Evolutionary conservation across 2,113 vertebrate species (phyloP).

Genomic region (Crocuta crocuta): DNA sequence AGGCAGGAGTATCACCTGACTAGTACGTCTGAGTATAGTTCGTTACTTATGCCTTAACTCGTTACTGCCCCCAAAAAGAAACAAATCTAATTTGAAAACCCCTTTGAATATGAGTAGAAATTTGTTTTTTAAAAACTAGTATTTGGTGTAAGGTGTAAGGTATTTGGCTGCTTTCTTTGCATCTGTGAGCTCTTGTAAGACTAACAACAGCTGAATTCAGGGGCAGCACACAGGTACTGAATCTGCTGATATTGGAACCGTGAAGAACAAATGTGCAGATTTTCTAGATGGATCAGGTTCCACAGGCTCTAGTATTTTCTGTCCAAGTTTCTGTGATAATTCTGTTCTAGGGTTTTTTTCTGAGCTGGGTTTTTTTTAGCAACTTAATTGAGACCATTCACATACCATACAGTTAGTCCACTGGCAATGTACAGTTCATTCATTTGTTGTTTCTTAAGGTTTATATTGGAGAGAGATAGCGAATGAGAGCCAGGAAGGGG

Average conservation of each 20-base stretch:
- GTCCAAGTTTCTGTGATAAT: constrained; percentile 10
- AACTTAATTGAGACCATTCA: neutral
- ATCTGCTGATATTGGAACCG: neutral
- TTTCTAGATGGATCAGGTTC: neutral
- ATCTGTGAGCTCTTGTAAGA: neutral
- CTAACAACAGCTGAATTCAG: neutral
- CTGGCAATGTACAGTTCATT: neutral
- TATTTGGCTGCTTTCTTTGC: neutral
- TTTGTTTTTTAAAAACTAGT: neutral
- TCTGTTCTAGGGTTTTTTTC: neutral
- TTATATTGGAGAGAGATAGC: too few species aligned
- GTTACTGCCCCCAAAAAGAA: neutral
- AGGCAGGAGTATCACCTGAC: neutral
- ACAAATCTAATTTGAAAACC: constrained; percentile 4
- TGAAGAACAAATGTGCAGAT: neutral
- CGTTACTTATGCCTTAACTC: neutral
- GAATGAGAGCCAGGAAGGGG: too few species aligned
- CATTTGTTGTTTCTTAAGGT: too few species aligned
- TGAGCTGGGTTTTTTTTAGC: neutral
- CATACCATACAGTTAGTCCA: neutral
- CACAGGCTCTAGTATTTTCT: neutral
- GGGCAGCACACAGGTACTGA: neutral
- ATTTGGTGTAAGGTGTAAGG: neutral
- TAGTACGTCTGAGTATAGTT: neutral
- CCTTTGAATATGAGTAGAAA: constrained; percentile 20